These are phyloP conservation scores for Anagrus nilaparvatae DNA, from an alignment of 1,140 invertebrate genomes.

Conservation along the genomic window DNA sequence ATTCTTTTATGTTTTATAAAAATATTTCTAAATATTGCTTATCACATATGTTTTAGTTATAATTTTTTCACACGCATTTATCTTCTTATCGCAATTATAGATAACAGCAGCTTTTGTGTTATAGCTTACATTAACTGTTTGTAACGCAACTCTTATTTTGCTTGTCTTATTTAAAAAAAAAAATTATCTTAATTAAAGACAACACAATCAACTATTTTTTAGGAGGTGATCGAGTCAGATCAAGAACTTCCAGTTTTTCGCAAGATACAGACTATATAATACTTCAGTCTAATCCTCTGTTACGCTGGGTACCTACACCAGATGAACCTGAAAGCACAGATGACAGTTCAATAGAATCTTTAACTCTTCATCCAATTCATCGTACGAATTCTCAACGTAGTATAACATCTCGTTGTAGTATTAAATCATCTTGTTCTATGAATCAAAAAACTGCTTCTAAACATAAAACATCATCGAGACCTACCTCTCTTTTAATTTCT, in stretches of 20 bases:
- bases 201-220: constrained; percentile 13
- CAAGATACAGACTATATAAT: constrained; percentile 47
- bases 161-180: too few species aligned
- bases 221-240: constrained; percentile 25
- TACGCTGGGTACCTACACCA: constrained; percentile 42
- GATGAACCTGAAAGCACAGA: constrained; percentile 26
- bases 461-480: constrained; percentile 9
- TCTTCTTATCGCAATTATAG: too few species aligned
- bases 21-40: too few species aligned
- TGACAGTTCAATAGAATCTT: constrained; percentile 30
- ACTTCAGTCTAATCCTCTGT: constrained; percentile 43
- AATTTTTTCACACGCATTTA: too few species aligned
- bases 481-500: constrained; percentile 27
- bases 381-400: constrained; percentile 37
- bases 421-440: constrained; percentile 21
- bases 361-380: constrained; percentile 16
- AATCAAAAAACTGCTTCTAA: constrained; percentile 7
- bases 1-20: too few species aligned
- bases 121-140: too few species aligned
- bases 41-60: too few species aligned
- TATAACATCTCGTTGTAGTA: constrained; percentile 26
- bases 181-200: too few species aligned
- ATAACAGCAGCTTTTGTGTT: too few species aligned
- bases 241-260: constrained; percentile 20
- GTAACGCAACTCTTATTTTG: too few species aligned